Evolutionary conservation across 2,888 invertebrate genomes (phyloP).

Genomic region (Zaprionus lineosus): DNA sequence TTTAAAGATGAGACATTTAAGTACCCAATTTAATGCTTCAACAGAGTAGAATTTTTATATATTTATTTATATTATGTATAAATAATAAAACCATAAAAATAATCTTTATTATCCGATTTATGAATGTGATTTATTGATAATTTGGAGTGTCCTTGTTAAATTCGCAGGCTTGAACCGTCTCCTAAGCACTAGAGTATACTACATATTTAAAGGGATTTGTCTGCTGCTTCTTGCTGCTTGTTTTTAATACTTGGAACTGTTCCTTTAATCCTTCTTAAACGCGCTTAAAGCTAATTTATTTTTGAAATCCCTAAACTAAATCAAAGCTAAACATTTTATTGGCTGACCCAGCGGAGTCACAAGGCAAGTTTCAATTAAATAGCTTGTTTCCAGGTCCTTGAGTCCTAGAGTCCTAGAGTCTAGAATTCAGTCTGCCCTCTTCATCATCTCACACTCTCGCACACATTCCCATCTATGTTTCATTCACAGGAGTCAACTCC

Average conservation of each 20-base stretch:
- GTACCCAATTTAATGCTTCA: too few relatives aligned
- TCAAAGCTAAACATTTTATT: constrained; percentile 79
- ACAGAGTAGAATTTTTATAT: too few relatives aligned
- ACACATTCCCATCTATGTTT: constrained; percentile 8
- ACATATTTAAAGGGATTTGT: too few relatives aligned
- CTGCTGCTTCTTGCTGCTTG: background rate
- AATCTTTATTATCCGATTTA: too few relatives aligned
- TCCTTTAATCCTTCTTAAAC: background rate
- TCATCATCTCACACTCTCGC: background rate
- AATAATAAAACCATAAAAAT: too few relatives aligned
- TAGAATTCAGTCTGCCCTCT: background rate
- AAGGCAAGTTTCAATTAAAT: constrained; percentile 78
- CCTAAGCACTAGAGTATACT: too few relatives aligned
- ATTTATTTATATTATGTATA: too few relatives aligned
- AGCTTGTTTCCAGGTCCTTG: constrained; percentile 34
- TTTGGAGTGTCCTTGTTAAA: too few relatives aligned
- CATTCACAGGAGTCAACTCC: constrained; percentile 51
- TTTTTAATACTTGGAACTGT: background rate
- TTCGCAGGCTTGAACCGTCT: too few relatives aligned
- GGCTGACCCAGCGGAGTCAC: constrained; percentile 68
- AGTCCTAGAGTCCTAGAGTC: background rate
- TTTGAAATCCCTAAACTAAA: constrained; percentile 74
- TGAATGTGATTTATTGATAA: too few relatives aligned
- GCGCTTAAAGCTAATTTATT: constrained; percentile 56
- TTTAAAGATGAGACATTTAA: too few relatives aligned